Evolutionary conservation across 2,888 invertebrate genomes (phyloP).

Genomic region (Lochmaea capreae): DNA sequence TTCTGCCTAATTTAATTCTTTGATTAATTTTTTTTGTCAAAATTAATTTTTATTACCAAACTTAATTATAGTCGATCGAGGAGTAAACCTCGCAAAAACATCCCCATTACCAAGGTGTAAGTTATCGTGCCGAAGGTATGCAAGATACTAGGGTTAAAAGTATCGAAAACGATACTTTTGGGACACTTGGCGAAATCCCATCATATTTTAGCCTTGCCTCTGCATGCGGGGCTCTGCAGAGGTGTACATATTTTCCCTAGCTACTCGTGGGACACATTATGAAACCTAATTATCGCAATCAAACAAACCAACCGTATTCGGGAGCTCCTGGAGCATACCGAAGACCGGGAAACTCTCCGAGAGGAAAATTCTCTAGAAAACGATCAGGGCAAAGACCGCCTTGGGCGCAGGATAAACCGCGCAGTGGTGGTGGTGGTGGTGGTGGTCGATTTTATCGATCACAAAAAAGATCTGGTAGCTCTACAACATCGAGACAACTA

Average conservation of each 20-base stretch:
- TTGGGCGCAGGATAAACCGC: conserved; percentile 10
- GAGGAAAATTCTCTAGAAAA: conserved; percentile 21
- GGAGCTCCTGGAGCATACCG: conserved; percentile 33
- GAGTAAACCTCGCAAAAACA: conserved; percentile 41
- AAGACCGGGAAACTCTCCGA: conserved; percentile 23
- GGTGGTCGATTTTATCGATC: conserved; percentile 10
- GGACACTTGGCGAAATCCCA: conserved; percentile 37
- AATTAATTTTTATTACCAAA: not conserved
- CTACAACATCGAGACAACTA: conserved; percentile 15
- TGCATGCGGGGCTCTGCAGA: conserved; percentile 34
- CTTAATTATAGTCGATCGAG: conserved; percentile 3
- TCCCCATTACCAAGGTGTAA: conserved; percentile 39
- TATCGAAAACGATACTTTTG: conserved; percentile 39
- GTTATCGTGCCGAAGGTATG: conserved; percentile 40
- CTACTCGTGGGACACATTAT: conserved; percentile 36
- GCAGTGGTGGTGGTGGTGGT: not conserved
- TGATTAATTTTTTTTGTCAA: not conserved
- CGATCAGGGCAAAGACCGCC: conserved; percentile 19
- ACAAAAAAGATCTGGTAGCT: conserved; percentile 1
- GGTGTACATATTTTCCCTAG: conserved; percentile 30
- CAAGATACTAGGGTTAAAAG: conserved; percentile 35
- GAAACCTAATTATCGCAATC: conserved; percentile 36
- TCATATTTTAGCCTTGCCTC: conserved; percentile 33
- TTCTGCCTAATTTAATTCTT: not conserved
- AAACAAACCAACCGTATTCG: conserved; percentile 33